A percentile compares a stretch with the other conserved stretches of the same genome.
Conservation (phyloP, 1,140 invertebrate genomes). For the Gyrodactylus bullatarudis region DNA sequence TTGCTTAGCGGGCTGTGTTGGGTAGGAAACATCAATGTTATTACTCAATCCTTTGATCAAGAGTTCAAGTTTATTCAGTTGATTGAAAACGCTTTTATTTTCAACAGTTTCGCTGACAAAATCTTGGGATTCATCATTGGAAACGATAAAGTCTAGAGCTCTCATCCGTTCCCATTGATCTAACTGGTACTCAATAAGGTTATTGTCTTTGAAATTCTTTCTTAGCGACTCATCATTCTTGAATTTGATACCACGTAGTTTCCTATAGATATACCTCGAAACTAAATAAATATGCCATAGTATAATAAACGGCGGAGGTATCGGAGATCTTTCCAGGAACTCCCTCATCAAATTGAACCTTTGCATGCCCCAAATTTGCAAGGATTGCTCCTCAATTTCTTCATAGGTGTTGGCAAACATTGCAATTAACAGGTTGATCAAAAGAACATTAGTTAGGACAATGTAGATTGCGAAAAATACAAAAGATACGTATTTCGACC, state of each 20-base stretch:
- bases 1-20: too few species aligned
- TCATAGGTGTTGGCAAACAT: slow-evolving; percentile 11
- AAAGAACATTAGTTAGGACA: neutral
- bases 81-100: too few species aligned
- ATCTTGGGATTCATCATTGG: too few species aligned
- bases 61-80: too few species aligned
- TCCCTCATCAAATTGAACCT: neutral
- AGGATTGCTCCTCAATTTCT: slow-evolving; percentile 14
- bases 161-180: neutral
- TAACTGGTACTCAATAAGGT: neutral
- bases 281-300: neutral
- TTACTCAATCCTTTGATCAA: too few species aligned
- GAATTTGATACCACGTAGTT: neutral
- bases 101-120: too few species aligned
- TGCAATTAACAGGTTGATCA: slow-evolving; percentile 4
- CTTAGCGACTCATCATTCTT: neutral
- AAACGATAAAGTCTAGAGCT: neutral
- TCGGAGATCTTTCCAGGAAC: neutral
- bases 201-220: neutral
- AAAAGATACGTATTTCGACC: neutral
- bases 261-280: neutral
- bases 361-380: slow-evolving; percentile 15
- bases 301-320: neutral
- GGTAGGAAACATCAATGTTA: too few species aligned
- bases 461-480: neutral